A percentile compares a stretch with the other conserved stretches of the same genome.
Evolutionary conservation across 2,113 vertebrate species (phyloP).

Genomic region (Tor tambroides): DNA sequence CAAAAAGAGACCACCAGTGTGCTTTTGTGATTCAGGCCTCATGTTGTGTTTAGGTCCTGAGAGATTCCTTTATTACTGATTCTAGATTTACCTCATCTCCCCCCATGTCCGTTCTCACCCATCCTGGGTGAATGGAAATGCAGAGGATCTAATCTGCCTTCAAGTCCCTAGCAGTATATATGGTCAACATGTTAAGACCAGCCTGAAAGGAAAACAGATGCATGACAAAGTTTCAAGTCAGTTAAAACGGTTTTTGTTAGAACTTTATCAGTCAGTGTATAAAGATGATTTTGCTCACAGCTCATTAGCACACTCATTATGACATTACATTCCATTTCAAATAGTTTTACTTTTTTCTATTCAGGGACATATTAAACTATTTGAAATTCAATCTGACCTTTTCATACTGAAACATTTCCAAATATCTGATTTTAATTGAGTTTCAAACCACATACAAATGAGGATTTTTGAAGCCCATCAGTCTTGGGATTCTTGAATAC

Average conservation of each 20-base stretch:
- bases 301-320: not conserved
- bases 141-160: slow-evolving; percentile 44
- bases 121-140: slow-evolving; percentile 38
- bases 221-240: not conserved
- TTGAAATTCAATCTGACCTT: not conserved
- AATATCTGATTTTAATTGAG: not conserved
- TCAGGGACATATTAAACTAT: not conserved
- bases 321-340: too few relatives aligned
- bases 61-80: not conserved
- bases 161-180: slow-evolving; percentile 7
- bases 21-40: not conserved
- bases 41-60: not conserved
- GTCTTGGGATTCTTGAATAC: slow-evolving; percentile 42
- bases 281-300: not conserved
- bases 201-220: slow-evolving; percentile 28
- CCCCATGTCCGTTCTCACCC: slow-evolving; percentile 51
- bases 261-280: not conserved
- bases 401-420: not conserved
- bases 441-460: not conserved
- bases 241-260: not conserved
- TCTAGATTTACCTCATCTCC: slow-evolving; percentile 20
- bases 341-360: too few relatives aligned
- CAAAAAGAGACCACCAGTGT: not conserved
- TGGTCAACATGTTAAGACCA: slow-evolving; percentile 53
- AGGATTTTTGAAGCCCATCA: too few relatives aligned